Conservation (phyloP, 2,888 invertebrate genomes). For the Daptonema setosum region DNA sequence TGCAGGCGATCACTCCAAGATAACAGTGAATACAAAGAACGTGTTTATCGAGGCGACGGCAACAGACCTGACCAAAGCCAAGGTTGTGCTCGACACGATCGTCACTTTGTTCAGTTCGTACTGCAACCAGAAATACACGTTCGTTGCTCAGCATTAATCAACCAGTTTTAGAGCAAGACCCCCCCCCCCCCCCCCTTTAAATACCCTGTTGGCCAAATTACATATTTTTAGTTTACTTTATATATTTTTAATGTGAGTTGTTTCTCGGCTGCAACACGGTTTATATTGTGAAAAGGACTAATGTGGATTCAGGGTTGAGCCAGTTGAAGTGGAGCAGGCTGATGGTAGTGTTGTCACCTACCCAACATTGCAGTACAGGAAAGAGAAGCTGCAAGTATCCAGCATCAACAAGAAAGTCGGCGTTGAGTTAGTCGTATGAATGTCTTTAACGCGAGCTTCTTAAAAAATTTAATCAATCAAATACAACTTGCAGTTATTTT, state of each 20-base stretch:
- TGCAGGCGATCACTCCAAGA: constrained; percentile 66
- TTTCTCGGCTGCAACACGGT: too few relatives aligned
- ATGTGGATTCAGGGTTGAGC: constrained; percentile 41
- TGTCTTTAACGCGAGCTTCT: too few relatives aligned
- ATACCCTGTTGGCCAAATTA: too few relatives aligned
- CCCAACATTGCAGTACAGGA: constrained; percentile 17
- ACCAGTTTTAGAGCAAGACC: too few relatives aligned
- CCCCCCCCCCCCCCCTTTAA: too few relatives aligned
- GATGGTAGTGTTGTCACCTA: constrained; percentile 39
- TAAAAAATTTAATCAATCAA: too few relatives aligned
- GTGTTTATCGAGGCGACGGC: constrained; percentile 94
- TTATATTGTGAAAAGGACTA: too few relatives aligned
- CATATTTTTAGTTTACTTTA: constrained; percentile 10
- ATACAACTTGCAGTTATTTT: too few relatives aligned
- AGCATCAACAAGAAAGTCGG: constrained; percentile 26
- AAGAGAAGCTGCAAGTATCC: constrained; percentile 17
- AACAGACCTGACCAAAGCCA: constrained; percentile 85
- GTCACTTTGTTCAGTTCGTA: constrained; percentile 82
- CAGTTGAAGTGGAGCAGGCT: constrained; percentile 56
- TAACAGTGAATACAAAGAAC: constrained; percentile 73
- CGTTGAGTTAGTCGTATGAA: constrained; percentile 15
- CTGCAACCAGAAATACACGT: constrained; percentile 49
- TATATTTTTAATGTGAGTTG: too few relatives aligned
- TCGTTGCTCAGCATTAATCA: too few relatives aligned
- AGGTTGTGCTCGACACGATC: constrained; percentile 73